phyloP scores from a whole-genome alignment of 2,113 vertebrate genomes.

The Macaca mulatta region DNA sequence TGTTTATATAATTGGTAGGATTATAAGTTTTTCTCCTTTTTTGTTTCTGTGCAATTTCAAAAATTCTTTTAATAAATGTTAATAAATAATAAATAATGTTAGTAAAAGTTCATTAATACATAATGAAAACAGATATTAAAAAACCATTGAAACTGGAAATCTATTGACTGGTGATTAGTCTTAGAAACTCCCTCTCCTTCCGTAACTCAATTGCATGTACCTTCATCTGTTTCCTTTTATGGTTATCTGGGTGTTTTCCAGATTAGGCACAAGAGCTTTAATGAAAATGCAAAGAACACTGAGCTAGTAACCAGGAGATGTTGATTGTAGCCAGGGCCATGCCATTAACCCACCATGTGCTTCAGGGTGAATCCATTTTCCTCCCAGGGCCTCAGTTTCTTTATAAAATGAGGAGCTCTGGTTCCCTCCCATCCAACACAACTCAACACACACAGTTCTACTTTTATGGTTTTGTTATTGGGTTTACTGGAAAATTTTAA shows the following conservation, averaged over 20 bases:
- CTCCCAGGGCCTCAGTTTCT: background rate
- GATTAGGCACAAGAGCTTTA: background rate
- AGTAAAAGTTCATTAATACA: background rate
- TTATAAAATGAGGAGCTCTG: background rate
- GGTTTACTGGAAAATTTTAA: background rate
- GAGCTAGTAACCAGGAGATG: background rate
- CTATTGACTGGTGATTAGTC: background rate
- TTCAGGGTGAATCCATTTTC: background rate
- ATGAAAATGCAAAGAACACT: background rate
- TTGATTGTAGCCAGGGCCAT: background rate
- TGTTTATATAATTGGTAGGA: slow-evolving; percentile 7
- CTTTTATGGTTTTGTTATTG: background rate
- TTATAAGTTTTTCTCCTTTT: slow-evolving; percentile 26
- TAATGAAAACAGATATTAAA: slow-evolving; percentile 1
- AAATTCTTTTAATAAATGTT: background rate
- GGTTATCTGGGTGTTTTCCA: background rate
- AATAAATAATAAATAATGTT: no score
- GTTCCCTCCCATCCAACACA: background rate
- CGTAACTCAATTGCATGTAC: background rate
- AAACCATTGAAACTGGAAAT: background rate
- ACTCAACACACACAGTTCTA: background rate
- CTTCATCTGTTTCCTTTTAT: background rate
- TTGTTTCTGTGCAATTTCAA: slow-evolving; percentile 30
- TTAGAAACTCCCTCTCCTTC: background rate
- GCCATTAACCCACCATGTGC: background rate